A percentile compares a stretch with the other conserved stretches of the same genome.
These are phyloP conservation scores for Psittacus erithacus DNA, from an alignment of 2,113 vertebrate species.

Conservation along the genomic window DNA sequence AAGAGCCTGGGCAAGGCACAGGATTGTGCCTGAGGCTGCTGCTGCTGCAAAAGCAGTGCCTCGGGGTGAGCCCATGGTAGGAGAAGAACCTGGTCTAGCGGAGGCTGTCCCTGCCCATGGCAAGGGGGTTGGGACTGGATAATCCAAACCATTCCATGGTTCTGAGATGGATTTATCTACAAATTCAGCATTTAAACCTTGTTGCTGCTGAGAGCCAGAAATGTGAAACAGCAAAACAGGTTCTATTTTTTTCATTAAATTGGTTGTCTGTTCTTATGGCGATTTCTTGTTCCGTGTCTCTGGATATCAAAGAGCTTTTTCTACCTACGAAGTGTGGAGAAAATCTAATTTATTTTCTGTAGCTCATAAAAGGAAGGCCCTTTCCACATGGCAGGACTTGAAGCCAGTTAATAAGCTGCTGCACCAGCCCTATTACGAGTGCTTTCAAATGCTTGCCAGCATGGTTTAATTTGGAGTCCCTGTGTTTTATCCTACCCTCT, in stretches of 20 bases:
- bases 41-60: neutral
- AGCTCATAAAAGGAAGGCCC: constrained; percentile 10
- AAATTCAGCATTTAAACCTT: neutral
- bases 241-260: neutral
- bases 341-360: constrained; percentile 32
- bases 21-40: neutral
- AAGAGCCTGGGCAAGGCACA: neutral
- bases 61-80: neutral
- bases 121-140: neutral
- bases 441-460: constrained; percentile 51
- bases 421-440: neutral
- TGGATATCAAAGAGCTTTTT: constrained; percentile 14
- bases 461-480: constrained; percentile 63
- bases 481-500: constrained; percentile 54
- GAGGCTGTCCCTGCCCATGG: neutral
- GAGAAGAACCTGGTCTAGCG: neutral
- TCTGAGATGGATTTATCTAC: neutral
- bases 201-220: neutral
- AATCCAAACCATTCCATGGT: neutral
- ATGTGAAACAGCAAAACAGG: neutral
- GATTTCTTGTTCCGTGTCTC: neutral
- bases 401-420: constrained; percentile 48
- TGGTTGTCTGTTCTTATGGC: neutral
- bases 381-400: constrained; percentile 30
- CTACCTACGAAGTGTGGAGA: neutral